A percentile compares a stretch with the other conserved stretches of the same genome.
Conservation (phyloP, 1,140 invertebrate species). For the Tenebrio molitor region DNA sequence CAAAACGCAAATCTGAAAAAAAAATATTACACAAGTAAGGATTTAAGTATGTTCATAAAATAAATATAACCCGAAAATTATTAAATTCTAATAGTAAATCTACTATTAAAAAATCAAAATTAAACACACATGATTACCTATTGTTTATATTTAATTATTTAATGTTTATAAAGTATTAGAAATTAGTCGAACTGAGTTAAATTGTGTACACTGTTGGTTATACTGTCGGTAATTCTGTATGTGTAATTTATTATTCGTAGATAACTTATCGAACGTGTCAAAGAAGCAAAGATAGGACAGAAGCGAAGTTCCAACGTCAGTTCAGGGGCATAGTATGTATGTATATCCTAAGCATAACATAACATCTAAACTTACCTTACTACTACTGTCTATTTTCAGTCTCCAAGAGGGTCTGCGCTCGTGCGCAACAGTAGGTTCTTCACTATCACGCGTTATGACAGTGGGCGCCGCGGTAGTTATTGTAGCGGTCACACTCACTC, state of each 20-base stretch:
- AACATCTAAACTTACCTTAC: conserved; percentile 82
- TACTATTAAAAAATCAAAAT: no score
- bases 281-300: neutral
- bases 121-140: conserved; percentile 14
- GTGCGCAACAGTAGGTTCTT: conserved; percentile 61
- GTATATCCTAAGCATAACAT: neutral
- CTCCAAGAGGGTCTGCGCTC: conserved; percentile 92
- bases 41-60: no score
- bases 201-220: no score
- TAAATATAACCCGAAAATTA: no score
- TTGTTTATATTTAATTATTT: neutral
- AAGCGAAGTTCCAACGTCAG: no score
- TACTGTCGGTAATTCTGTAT: conserved; percentile 16
- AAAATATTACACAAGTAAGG: conserved; percentile 31
- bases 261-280: no score
- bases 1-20: conserved; percentile 54
- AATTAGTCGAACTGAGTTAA: no score
- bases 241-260: neutral
- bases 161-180: no score
- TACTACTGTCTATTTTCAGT: conserved; percentile 86
- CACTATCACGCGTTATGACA: conserved; percentile 56
- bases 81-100: no score
- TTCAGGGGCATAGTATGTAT: neutral
- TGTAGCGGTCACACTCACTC: conserved; percentile 70
- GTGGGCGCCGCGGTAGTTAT: conserved; percentile 70